Base-by-base conservation (phyloP, 2,888 invertebrate genomes). In the Ectemnius cavifrons region DNA sequence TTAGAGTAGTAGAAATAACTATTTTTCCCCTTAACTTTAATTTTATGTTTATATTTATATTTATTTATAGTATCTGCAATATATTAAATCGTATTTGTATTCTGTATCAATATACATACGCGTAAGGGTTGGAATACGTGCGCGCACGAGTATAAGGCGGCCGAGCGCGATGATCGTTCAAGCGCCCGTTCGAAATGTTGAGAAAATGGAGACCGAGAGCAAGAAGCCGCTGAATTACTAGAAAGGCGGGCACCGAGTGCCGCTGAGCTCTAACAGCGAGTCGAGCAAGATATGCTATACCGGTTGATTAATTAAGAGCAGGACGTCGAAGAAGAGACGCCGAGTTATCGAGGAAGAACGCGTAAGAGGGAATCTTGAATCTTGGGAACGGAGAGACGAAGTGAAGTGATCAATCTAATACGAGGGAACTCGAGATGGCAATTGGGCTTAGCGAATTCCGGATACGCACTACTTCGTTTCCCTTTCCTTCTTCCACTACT, bases 1-100 rank as follows among this genome's bases (percentile, higher is more conserved):
- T 89, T 90, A 90, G 88, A 89, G 84, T 88, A 89, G 89, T 90
- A 90, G 89, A 90, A 90, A 90, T 90, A 88, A 90, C 89, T 90
- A 89, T 52, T 81, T 71, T 37, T 37, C 37, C 37, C 76, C 79
- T 83, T 81, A 78, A 79, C 73, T 71, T 76, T 77, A 73, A 62
- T 75, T 82, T 84, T 80, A 77, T 77, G 71, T 79, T 75, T 84
- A 79, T 72, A 79, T 80, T 80, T 79, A 75, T 82, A 80, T 81
- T 79, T 81, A 81, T 79, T 61, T 75, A 73, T 73, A 72, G 77
- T 85, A 86, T 85, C 85, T 85, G 83, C 82, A 87, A 87, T 87
- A 88, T 85, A 87, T 85, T 88, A 87, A 89, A 86, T 88, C 84
- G 85, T 88, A 86, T 81, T 78, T 84, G 68, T 77, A 82, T 71